Percentiles rank a stretch among this genome's conserved stretches.
phyloP scores from a whole-genome alignment of 2,888 invertebrate genomes.

The Drosophila stalkeri region DNA sequence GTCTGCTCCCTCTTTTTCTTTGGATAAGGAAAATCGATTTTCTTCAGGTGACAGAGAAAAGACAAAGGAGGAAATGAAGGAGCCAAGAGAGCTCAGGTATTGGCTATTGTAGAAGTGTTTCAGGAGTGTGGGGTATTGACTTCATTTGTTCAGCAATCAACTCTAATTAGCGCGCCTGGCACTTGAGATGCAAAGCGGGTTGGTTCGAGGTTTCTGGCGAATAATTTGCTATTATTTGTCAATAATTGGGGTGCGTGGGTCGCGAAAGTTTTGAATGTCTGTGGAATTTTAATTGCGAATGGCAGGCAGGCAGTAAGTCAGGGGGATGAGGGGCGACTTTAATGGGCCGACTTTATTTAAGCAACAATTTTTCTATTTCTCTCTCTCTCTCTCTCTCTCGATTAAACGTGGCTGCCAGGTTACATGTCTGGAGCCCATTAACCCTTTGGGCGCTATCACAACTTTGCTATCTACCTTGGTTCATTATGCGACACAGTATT shows the following conservation, averaged over 20 bases:
- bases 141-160: conserved; percentile 75
- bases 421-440: conserved; percentile 71
- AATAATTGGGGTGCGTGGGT: conserved; percentile 57
- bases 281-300: conserved; percentile 69
- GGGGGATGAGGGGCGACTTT: conserved; percentile 1
- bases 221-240: conserved; percentile 77
- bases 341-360: conserved; percentile 19
- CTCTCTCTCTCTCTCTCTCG: background rate
- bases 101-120: background rate
- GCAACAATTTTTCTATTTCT: conserved; percentile 18
- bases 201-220: conserved; percentile 28
- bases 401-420: conserved; percentile 55
- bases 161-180: conserved; percentile 68
- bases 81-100: background rate
- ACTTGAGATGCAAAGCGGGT: conserved; percentile 56
- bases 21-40: conserved; percentile 68
- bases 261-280: conserved; percentile 50
- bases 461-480: conserved; percentile 61
- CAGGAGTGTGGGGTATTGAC: conserved; percentile 30
- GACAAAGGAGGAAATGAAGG: conserved; percentile 16
- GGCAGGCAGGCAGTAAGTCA: background rate
- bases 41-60: conserved; percentile 26
- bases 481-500: conserved; percentile 78
- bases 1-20: background rate
- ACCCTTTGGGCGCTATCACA: conserved; percentile 67